Evolutionary conservation across 2,797 vertebrate genomes (phyloP), one percentile per base, ranked within the genome.

Genomic region (Pipistrellus nathusii): DNA sequence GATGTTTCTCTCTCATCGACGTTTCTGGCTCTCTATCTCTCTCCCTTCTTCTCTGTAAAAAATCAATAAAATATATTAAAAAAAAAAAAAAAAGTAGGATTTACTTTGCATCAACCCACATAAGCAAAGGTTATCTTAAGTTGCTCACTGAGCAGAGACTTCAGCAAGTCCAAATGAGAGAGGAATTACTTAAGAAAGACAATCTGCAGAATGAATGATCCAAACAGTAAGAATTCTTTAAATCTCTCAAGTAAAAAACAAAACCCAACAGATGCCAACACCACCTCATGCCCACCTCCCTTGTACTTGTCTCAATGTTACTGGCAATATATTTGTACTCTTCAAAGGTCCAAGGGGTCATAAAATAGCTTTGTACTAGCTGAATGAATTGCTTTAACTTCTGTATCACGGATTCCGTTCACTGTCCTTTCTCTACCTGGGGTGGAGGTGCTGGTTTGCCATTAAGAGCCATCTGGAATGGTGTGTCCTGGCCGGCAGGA

Each of bases 361-460:
- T 55, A 89, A 89, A 86, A 96, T 75, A 96, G 85, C 86, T 97
- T 95, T 97, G 87, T 68, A 95, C 93, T 41, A 86, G 91, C 93
- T 92, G 94, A 93, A 57, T 96, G 93, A 96, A 71, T 77, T 93
- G 30, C 68, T 96, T 97, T 96, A 95, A 73, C 94, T 76, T 95
- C 92, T 68, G 51, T 25, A 92, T 91, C 95, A 90, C 0, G n/a
- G 90, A 95, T 83, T 95, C 96, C 94, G 77, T 91, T 95, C 95
- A 97, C 44, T 77, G 91, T 95, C 91, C 95, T 93, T 96, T 97
- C 97, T 97, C 98, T 99, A 99, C 99, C 99, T 99, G 99, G 96
- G 98, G 97, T 72, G 98, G 98, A 95, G 98, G 98, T 2, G 97
- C 97, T 97, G 98, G 97, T 96, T 99, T 99, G 97, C 99, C 98